Evolutionary conservation across 53 echinoderm and acorn worm genomes (phyloP).

Genomic region (Glandiceps talaboti): DNA sequence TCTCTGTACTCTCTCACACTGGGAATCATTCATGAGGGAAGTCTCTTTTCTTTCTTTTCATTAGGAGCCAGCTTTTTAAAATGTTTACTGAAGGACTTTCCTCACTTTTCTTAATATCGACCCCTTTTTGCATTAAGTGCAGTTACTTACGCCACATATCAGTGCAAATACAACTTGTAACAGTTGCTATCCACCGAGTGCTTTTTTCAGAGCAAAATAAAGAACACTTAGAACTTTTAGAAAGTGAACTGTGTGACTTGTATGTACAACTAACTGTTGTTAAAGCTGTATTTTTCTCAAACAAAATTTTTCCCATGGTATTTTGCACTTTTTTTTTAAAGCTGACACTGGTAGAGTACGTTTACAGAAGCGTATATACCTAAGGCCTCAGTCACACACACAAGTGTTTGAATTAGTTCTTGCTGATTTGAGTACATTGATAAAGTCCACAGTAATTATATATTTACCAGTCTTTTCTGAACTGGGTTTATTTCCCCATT

Average conservation of each 20-base stretch:
- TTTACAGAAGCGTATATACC: not conserved
- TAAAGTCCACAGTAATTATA: not conserved
- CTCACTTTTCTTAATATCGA: not conserved
- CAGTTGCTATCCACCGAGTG: too few species aligned
- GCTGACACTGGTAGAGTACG: not conserved
- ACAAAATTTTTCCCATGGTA: too few species aligned
- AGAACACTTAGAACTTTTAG: too few species aligned
- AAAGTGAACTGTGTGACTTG: too few species aligned
- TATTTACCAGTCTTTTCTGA: not conserved
- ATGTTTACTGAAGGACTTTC: not conserved
- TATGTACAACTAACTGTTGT: too few species aligned
- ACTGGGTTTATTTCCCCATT: slow-evolving; percentile 4
- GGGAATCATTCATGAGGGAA: not conserved
- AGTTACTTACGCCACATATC: too few species aligned
- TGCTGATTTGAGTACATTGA: not conserved
- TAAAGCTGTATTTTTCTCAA: too few species aligned
- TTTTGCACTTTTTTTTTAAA: too few species aligned
- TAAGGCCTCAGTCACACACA: not conserved
- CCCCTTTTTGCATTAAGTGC: not conserved
- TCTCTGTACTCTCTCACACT: not conserved
- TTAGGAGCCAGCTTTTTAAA: not conserved
- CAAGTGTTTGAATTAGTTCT: not conserved
- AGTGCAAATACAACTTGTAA: too few species aligned
- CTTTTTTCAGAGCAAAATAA: too few species aligned
- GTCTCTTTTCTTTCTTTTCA: not conserved